Evolutionary conservation across 1,140 invertebrate species (phyloP).

Genomic region (Brachionus sp.): DNA sequence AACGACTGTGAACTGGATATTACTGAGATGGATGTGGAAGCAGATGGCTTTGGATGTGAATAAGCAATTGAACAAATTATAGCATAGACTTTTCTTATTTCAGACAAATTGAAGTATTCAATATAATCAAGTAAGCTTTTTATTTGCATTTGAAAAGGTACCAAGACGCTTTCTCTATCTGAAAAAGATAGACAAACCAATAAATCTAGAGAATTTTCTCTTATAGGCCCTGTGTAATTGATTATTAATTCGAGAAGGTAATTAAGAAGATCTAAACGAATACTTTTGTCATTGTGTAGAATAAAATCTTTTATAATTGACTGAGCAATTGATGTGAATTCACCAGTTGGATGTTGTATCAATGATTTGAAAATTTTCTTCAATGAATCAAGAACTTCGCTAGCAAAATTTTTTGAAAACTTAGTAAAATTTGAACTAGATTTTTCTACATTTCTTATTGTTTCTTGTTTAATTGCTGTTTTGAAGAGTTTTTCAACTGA

Average conservation of each 20-base stretch:
- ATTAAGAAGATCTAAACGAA: background rate
- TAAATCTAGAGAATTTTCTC: conserved; percentile 27
- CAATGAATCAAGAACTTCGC: background rate
- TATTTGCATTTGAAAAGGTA: conserved; percentile 2
- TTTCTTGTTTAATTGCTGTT: background rate
- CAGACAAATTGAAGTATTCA: conserved; percentile 7
- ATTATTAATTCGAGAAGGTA: background rate
- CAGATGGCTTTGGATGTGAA: background rate
- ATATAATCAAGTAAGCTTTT: conserved; percentile 28
- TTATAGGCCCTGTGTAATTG: background rate
- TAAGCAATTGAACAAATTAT: conserved; percentile 38
- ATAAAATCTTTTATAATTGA: background rate
- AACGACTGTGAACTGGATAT: conserved; percentile 20
- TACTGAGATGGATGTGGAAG: background rate
- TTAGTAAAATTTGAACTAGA: background rate
- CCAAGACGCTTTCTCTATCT: background rate
- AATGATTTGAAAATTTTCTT: background rate
- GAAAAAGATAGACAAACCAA: background rate
- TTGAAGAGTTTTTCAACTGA: background rate
- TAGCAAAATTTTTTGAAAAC: background rate
- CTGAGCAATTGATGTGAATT: background rate
- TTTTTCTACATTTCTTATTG: conserved; percentile 8
- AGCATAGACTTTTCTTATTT: conserved; percentile 5
- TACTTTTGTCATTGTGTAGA: background rate
- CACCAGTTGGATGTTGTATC: background rate